Base-by-base conservation (phyloP, 1,140 invertebrate species). In the Hormaphis cornu region DNA sequence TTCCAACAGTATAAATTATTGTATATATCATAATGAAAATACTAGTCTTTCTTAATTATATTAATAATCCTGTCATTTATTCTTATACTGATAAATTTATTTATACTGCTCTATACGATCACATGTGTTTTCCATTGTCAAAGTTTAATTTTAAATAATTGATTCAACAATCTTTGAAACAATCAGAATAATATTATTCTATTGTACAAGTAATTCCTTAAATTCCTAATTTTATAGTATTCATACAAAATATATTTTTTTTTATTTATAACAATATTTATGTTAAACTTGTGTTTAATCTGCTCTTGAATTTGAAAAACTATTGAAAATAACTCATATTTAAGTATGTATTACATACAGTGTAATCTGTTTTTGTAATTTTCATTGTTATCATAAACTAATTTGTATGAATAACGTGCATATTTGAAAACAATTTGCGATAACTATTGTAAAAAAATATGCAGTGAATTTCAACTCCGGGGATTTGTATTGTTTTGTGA, bases 221-320 rank as follows among this genome's bases (percentile, higher is more conserved):
- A 40, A 37, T 40, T 24, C 24, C 35, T 40, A 16, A 52, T 37
- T 58, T 58, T 40, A 22, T 58, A n/a, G n/a, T 58, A 58, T 58
- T 40, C 24, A 26, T n/a, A 58, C 24, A 24, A 40, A 58, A 58
- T 58, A 58, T 58, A 40, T 58, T 37, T 58, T 54, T 58, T 12
- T 58, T 24, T 16, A 58, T 56, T 53, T 7, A 30, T 18, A 56
- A 37, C 4, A n/a, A n/a, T 35, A 35, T 22, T 22, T 14, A 16
- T 30, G 33, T 58, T 58, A 24, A 40, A n/a, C 30, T 58, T 12
- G 37, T 58, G 22, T 37, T 37, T 40, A 37, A 58, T 8, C 5
- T 22, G 40, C 37, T 58, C 40, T 40, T 58, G 24, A 12, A 40
- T 58, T 40, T 40, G n/a, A n/a, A n/a, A n/a, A n/a, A n/a, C n/a